Conservation (phyloP, 2,797 vertebrate species). For the Ciconia nigra region DNA sequence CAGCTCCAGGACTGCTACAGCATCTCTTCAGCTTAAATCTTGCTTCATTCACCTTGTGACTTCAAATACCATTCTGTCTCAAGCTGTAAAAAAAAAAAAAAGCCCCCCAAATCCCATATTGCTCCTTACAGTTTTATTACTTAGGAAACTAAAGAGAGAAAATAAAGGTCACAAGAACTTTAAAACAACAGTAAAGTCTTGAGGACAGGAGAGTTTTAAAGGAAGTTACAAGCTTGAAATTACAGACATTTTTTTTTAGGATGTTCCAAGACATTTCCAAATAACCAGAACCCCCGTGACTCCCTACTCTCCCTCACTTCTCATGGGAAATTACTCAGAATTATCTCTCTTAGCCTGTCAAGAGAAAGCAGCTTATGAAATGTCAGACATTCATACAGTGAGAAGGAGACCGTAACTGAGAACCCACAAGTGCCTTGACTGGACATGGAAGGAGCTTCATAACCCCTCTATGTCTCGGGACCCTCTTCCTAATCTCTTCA, state of each 20-base stretch:
- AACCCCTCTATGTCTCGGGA: not conserved
- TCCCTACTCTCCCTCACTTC: not conserved
- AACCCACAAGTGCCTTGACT: not conserved
- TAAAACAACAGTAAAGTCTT: constrained; percentile 6
- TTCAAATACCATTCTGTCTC: constrained; percentile 3
- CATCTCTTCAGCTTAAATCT: constrained; percentile 13
- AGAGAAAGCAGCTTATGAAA: not conserved
- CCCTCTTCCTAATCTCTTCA: not conserved
- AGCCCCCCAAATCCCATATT: constrained; percentile 27
- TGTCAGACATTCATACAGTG: not conserved
- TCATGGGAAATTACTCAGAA: constrained; percentile 11
- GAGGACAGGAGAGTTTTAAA: not conserved
- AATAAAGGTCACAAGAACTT: constrained; percentile 35
- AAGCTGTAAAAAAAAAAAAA: not conserved
- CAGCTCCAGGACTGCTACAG: constrained; percentile 24
- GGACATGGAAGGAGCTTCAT: not conserved
- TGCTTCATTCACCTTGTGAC: not conserved
- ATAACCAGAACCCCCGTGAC: not conserved
- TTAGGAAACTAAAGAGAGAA: constrained; percentile 2
- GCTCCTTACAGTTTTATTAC: constrained; percentile 33
- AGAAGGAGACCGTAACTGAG: not conserved
- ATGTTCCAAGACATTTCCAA: not conserved
- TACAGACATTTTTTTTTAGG: not conserved
- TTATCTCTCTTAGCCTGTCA: not conserved
- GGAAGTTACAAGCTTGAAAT: not conserved